Conservation (phyloP, 2,888 invertebrate genomes). For the Cheilosia soror region DNA sequence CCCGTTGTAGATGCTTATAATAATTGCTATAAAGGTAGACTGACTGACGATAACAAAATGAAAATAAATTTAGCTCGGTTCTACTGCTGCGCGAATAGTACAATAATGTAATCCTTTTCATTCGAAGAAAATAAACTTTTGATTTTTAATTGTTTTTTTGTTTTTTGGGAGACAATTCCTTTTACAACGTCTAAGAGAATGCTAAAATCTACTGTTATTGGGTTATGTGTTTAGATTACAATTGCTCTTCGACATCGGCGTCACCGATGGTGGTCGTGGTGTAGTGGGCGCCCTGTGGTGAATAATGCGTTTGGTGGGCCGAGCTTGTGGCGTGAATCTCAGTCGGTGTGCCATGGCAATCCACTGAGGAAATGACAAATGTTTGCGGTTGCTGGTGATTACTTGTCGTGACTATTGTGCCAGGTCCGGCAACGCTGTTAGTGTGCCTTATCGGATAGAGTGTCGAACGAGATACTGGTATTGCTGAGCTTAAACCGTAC, state of each 20-base stretch:
- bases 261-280: constrained; percentile 60
- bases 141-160: background rate
- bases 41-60: constrained; percentile 30
- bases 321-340: constrained; percentile 72
- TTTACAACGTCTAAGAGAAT: constrained; percentile 10
- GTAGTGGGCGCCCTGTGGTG: constrained; percentile 60
- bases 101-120: background rate
- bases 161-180: constrained; percentile 31
- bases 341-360: constrained; percentile 65
- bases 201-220: background rate
- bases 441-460: constrained; percentile 54
- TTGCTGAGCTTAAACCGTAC: constrained; percentile 50
- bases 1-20: background rate
- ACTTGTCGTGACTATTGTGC: constrained; percentile 59
- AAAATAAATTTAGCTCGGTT: constrained; percentile 18
- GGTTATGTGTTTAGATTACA: constrained; percentile 41
- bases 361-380: constrained; percentile 68
- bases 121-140: no score
- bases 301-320: constrained; percentile 64
- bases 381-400: constrained; percentile 66
- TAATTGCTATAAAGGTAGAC: constrained; percentile 19
- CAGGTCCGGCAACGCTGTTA: background rate
- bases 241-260: constrained; percentile 54
- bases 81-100: background rate
- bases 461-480: constrained; percentile 60